These are phyloP conservation scores for Eupithecia pulchellata DNA, from an alignment of 2,888 invertebrate genomes.

Conservation along the genomic window DNA sequence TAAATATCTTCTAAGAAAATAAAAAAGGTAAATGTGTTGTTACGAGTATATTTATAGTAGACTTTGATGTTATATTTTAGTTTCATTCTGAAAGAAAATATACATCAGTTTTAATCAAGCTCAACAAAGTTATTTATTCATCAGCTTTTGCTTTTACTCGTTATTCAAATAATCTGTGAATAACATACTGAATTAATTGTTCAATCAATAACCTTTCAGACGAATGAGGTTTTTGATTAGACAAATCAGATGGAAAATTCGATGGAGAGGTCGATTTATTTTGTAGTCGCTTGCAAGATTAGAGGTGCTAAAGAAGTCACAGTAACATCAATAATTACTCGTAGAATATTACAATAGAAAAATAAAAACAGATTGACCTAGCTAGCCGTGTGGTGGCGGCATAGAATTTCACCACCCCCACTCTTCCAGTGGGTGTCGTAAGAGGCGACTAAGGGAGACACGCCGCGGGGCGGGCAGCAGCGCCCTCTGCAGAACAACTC, in stretches of 20 bases:
- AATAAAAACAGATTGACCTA: no score
- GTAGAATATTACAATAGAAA: no score
- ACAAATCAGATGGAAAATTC: background rate
- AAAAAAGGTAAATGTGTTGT: no score
- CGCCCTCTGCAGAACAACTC: no score
- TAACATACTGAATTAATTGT: constrained; percentile 9
- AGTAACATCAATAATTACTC: no score
- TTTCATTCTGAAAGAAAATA: background rate
- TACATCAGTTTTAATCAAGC: background rate
- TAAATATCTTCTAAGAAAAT: no score
- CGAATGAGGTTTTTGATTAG: background rate
- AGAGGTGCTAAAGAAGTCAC: background rate
- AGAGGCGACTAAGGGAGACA: no score
- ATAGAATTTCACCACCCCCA: no score
- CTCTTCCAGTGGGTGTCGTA: no score
- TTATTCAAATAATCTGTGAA: background rate
- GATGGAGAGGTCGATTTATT: background rate
- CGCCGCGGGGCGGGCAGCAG: no score
- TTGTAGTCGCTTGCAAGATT: background rate
- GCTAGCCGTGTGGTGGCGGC: no score
- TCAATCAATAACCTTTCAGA: background rate
- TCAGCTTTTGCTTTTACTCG: background rate
- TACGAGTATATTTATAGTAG: no score
- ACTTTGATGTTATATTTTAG: background rate
- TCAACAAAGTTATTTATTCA: background rate